Percentiles rank a stretch among this genome's conserved stretches.
phyloP scores from a whole-genome alignment of 2,797 vertebrate species.

The Cichlasoma orientale region DNA sequence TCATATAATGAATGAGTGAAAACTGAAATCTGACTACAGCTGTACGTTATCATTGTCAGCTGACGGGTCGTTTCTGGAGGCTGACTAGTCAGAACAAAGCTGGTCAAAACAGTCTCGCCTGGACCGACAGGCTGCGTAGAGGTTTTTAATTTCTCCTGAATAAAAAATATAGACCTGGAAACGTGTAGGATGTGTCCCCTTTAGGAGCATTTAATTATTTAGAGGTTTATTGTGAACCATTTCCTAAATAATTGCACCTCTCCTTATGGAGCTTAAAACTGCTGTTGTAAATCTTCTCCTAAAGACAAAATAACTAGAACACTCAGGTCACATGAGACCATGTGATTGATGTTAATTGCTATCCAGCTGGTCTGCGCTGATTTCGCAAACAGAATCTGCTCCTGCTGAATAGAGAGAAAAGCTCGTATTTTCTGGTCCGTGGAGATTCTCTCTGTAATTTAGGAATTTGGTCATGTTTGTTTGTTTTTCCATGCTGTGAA shows the following conservation, averaged over 20 bases:
- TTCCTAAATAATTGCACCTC: neutral
- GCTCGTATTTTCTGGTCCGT: neutral
- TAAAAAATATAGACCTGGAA: neutral
- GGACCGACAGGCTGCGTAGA: neutral
- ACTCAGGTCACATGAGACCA: neutral
- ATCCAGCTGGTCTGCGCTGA: neutral
- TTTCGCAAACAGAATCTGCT: neutral
- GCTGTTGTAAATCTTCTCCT: constrained; percentile 1
- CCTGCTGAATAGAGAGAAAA: neutral
- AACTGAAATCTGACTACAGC: neutral
- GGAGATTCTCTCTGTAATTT: neutral
- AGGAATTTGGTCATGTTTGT: neutral
- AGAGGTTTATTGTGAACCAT: neutral
- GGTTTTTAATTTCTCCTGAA: neutral
- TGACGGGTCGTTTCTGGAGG: neutral
- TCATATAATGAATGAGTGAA: neutral
- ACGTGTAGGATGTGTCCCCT: neutral
- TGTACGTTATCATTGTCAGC: neutral
- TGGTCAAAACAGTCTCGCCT: neutral
- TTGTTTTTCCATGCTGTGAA: constrained; percentile 14
- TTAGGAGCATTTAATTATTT: neutral
- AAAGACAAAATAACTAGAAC: neutral
- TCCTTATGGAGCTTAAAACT: neutral
- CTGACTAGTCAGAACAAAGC: too few species aligned
- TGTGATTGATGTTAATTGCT: neutral